Base-by-base conservation (phyloP, 2,888 invertebrate genomes). In the Eupithecia dodoneata region DNA sequence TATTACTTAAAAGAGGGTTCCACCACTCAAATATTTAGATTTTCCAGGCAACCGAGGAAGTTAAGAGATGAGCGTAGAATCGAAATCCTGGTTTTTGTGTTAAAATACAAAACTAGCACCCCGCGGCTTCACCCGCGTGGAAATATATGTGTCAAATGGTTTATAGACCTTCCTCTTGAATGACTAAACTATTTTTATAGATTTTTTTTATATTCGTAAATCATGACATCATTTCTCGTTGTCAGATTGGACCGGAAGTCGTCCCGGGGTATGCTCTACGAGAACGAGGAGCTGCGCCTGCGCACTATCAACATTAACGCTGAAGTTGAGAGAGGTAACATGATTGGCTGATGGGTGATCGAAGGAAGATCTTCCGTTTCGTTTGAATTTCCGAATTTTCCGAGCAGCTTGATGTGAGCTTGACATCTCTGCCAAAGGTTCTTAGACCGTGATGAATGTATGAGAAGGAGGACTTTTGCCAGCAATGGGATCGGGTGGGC, bases 301-400 rank as follows among this genome's bases (percentile, higher is more conserved):
- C 96, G 98, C 86, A 98, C 98, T 55, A 98, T 98, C 90, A 98
- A 98, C 88, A 98, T 98, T 88, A 98, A 98, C 91, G 98, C 98
- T 76, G 98, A 98, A 95, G 98, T 98, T 72, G 98, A 98, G 93
- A 96, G 97, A 96, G 98, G 98, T 98, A 95, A 91, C 83, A 52
- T 15, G 0, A 70, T 18, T 13, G 45, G 30, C 30, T 63, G 30
- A 63, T 4, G 30, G n/a, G n/a, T n/a, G n/a, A n/a, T n/a, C n/a
- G 12, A 30, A 63, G 2, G 3, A 30, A 9, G 30, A 63, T 30
- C 30, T 12, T 4, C 65, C 65, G 6, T 30, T 30, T 63, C 3
- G 3, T 18, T 13, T 65, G 13, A 6, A 41, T 10, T n/a, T n/a
- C n/a, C n/a, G n/a, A n/a, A n/a, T 30, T 63, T 15, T 55, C n/a